These are phyloP conservation scores for Blomia tropicalis DNA, from an alignment of 2,888 invertebrate species.

Conservation along the genomic window DNA sequence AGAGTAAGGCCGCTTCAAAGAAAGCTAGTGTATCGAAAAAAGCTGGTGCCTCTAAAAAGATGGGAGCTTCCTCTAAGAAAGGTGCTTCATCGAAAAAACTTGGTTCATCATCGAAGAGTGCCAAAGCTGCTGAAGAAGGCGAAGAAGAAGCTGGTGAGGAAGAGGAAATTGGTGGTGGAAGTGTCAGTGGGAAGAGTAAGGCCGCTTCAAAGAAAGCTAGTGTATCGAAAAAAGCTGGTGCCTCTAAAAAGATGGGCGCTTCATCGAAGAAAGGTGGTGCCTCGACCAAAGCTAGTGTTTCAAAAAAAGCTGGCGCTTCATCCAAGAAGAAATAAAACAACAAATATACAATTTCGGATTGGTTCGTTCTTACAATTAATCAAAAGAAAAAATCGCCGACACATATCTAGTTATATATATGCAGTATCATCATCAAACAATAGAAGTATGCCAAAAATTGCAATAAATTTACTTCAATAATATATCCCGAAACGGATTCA, in stretches of 20 bases:
- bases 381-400: too few species aligned
- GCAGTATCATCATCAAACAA: too few species aligned
- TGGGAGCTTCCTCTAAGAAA: not conserved
- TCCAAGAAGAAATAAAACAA: too few species aligned
- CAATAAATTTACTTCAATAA: too few species aligned
- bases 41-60: not conserved
- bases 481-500: too few species aligned
- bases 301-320: not conserved
- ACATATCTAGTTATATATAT: too few species aligned
- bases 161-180: not conserved
- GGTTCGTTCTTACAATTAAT: too few species aligned
- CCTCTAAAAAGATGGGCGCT: not conserved
- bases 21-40: not conserved
- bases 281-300: not conserved
- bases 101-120: not conserved
- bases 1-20: not conserved
- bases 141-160: not conserved
- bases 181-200: not conserved
- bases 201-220: not conserved
- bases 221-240: not conserved
- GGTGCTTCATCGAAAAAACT: not conserved
- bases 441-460: too few species aligned
- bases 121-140: not conserved
- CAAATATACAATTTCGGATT: too few species aligned
- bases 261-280: constrained; percentile 6